These are phyloP conservation scores for Crypturellus tataupa DNA, from an alignment of 2,797 vertebrate genomes.

Conservation along the genomic window DNA sequence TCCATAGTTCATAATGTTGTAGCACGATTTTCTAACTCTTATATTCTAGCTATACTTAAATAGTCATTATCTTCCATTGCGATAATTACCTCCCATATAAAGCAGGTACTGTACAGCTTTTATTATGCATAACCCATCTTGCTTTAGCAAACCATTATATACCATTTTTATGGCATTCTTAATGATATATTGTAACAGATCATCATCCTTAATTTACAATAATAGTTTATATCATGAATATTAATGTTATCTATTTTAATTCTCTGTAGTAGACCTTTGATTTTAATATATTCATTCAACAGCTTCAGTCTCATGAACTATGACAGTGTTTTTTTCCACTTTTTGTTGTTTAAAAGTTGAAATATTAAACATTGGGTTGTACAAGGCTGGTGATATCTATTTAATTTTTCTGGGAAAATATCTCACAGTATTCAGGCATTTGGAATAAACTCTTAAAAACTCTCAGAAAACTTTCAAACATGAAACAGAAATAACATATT, in stretches of 20 bases:
- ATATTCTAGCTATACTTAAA: conserved; percentile 28
- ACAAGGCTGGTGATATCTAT: neutral
- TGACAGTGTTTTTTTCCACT: neutral
- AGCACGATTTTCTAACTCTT: neutral
- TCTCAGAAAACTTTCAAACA: neutral
- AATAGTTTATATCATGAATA: conserved; percentile 51
- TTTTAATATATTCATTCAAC: conserved; percentile 32
- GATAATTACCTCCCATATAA: conserved; percentile 51
- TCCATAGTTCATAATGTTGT: neutral
- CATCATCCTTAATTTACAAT: conserved; percentile 44
- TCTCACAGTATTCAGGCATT: conserved; percentile 4
- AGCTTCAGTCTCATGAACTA: neutral
- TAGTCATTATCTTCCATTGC: conserved; percentile 37
- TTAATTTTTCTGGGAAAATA: neutral
- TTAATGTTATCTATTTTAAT: conserved; percentile 30
- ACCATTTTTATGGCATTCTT: conserved; percentile 39
- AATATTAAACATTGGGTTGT: neutral
- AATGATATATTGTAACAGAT: conserved; percentile 60
- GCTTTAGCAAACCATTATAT: conserved; percentile 10
- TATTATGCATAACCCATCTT: conserved; percentile 12
- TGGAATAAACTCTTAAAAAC: neutral
- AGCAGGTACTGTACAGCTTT: conserved; percentile 17
- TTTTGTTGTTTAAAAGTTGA: conserved; percentile 11
- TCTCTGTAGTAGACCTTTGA: neutral
- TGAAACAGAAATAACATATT: neutral